These are phyloP conservation scores for Tubulanus polymorphus DNA, from an alignment of 2,888 invertebrate species.

Conservation along the genomic window DNA sequence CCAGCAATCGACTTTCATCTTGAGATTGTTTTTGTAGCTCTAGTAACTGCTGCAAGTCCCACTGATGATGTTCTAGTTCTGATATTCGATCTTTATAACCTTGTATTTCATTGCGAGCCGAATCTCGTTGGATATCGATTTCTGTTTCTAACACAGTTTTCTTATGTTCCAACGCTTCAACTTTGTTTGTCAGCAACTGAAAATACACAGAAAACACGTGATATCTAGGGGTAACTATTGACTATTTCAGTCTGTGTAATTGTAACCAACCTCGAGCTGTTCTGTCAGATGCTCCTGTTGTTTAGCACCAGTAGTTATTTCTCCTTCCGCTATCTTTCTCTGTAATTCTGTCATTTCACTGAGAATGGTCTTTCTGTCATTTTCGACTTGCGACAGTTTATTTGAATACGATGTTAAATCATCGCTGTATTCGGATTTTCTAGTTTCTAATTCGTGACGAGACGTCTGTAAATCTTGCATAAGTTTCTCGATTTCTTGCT, in stretches of 20 bases:
- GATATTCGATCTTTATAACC: neutral
- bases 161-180: neutral
- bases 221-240: neutral
- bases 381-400: neutral
- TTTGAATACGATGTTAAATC: neutral
- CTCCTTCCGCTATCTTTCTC: neutral
- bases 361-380: neutral
- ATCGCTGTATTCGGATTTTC: neutral
- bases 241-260: neutral
- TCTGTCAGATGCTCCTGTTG: constrained; percentile 1
- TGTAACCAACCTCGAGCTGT: neutral
- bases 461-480: neutral
- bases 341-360: neutral
- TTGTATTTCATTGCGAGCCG: neutral
- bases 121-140: neutral
- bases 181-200: neutral
- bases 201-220: neutral
- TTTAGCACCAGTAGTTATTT: neutral
- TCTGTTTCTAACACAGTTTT: neutral
- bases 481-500: neutral
- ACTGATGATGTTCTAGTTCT: constrained; percentile 23
- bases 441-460: neutral
- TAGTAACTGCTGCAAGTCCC: constrained; percentile 25
- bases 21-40: constrained; percentile 23
- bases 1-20: constrained; percentile 36